phyloP scores from a whole-genome alignment of 2,113 vertebrate species.

The Psilopogon haemacephalus region DNA sequence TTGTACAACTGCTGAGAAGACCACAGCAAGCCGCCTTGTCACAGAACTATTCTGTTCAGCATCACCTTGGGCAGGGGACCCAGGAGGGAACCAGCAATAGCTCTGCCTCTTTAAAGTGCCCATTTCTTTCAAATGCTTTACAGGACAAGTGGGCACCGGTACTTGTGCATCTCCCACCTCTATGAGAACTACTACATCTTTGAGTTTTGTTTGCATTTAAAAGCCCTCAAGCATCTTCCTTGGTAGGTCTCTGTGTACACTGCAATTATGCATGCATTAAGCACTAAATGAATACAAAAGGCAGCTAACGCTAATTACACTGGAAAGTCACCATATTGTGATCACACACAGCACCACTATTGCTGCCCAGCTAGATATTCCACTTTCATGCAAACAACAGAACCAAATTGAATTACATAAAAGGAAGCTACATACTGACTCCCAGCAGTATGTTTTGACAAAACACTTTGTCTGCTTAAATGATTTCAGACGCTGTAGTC shows the following conservation, averaged over 20 bases:
- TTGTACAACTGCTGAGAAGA: neutral
- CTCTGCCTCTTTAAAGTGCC: neutral
- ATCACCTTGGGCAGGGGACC: neutral
- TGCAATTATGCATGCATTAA: constrained; percentile 69
- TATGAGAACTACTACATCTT: neutral
- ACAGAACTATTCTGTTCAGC: neutral
- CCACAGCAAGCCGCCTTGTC: neutral
- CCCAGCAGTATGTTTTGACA: constrained; percentile 82
- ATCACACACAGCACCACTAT: constrained; percentile 47
- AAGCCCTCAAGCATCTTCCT: constrained; percentile 28
- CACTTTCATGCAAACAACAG: constrained; percentile 74
- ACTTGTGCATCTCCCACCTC: neutral
- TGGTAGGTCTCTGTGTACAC: constrained; percentile 28
- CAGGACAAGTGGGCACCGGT: neutral
- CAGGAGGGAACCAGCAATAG: neutral
- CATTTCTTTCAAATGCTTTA: neutral
- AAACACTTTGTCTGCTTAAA: constrained; percentile 86
- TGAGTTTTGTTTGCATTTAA: neutral
- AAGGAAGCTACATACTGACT: constrained; percentile 76
- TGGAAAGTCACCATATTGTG: constrained; percentile 70
- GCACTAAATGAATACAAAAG: constrained; percentile 71
- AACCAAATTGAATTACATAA: constrained; percentile 82
- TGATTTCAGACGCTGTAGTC: constrained; percentile 84
- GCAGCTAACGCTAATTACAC: constrained; percentile 74
- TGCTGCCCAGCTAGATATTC: constrained; percentile 74